Percentiles rank a stretch among this genome's conserved stretches.
These are phyloP conservation scores for Eulimnadia texana DNA, from an alignment of 1,140 invertebrate genomes.

Conservation along the genomic window DNA sequence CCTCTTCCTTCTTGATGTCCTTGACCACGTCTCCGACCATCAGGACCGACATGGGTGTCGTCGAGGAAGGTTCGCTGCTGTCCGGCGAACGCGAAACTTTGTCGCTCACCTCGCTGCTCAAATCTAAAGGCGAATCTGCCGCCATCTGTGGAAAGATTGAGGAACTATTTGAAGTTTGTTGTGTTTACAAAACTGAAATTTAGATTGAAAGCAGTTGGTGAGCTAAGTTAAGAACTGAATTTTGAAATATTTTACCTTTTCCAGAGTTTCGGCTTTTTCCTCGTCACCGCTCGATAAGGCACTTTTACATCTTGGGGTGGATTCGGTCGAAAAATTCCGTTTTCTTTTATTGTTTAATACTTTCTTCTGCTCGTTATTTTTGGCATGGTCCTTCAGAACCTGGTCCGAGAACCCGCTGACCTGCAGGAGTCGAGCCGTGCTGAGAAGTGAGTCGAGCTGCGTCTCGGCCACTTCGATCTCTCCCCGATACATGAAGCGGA, in stretches of 20 bases:
- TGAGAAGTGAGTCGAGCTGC: not conserved
- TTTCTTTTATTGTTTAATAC: not conserved
- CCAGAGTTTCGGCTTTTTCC: too few species aligned
- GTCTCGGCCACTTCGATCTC: slow-evolving; percentile 12
- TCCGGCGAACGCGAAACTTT: not conserved
- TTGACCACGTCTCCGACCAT: not conserved
- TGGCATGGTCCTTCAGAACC: not conserved
- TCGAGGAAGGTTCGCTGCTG: not conserved
- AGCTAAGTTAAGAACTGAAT: too few species aligned
- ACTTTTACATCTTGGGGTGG: too few species aligned
- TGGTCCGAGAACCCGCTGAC: slow-evolving; percentile 11
- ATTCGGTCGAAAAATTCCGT: not conserved
- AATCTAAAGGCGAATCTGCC: too few species aligned
- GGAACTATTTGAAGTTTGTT: too few species aligned
- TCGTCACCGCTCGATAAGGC: too few species aligned
- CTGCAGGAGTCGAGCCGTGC: slow-evolving; percentile 11
- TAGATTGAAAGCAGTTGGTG: too few species aligned
- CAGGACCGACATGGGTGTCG: not conserved
- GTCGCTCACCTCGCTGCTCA: not conserved
- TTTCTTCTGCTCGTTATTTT: not conserved
- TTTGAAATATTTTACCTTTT: too few species aligned
- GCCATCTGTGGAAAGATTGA: too few species aligned
- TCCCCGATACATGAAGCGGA: slow-evolving; percentile 81
- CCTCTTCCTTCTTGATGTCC: slow-evolving; percentile 9
- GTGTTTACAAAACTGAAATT: too few species aligned